Base-by-base conservation (phyloP, 2,113 vertebrate genomes). In the Heterotilapia buettikoferi region DNA sequence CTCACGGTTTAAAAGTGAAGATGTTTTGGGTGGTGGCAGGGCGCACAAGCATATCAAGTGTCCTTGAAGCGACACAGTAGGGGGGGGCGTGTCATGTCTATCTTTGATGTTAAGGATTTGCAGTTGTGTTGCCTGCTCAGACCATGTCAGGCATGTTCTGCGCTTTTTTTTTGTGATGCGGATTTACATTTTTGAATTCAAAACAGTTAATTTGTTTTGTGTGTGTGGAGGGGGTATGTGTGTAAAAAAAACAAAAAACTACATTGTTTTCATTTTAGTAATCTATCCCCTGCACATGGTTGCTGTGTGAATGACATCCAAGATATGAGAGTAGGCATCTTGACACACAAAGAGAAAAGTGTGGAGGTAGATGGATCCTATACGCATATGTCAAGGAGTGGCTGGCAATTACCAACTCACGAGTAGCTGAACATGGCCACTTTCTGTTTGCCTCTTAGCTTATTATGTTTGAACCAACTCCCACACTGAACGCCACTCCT, bases 21-120 rank as follows among this genome's bases (percentile, higher is more conserved):
- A 59, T 80, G 82, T 81, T 88, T 26, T 33, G 10, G 52, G 53
- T 63, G 54, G 8, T 12, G 38, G 83, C 19, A 54, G 50, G 43
- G 53, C 3, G 13, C 45, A 29, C 68, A 50, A 61, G 82, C 54
- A 56, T 82, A 45, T 83, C 85, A 76, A 56, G 78, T 73, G 88
- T 83, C 29, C 81, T 59, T 91, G 86, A 88, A 86, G 90, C 50
- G 33, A 73, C 79, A 7, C 87, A 85, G 90, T 13, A 1, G 78
- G 88, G 84, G 47, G 36, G 78, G 47, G 21, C 2, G 21, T 79
- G 89, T 86, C 76, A 78, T 29, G 36, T 40, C 52, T 78, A 26
- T 86, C 82, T 93, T 89, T 93, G 91, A 93, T 92, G 80, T 90
- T 84, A 18, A 90, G 84, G 79, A 86, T 90, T 90, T 90, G 84